phyloP scores from a whole-genome alignment of 2,113 vertebrate genomes.

The Malaclemys terrapin region DNA sequence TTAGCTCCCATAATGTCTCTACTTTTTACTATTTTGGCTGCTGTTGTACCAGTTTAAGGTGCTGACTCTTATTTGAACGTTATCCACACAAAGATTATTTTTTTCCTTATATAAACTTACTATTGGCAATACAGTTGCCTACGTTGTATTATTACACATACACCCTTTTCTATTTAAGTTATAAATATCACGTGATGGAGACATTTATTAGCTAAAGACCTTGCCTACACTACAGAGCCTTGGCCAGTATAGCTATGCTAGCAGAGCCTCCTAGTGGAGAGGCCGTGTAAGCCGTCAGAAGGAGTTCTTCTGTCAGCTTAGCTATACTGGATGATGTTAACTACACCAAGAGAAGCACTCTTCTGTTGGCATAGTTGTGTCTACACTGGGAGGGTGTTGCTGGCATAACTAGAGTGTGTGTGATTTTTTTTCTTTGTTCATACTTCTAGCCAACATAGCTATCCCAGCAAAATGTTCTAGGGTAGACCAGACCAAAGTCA shows the following conservation, averaged over 20 bases:
- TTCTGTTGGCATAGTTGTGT: not conserved
- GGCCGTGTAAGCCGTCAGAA: not conserved
- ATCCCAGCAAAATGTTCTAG: not conserved
- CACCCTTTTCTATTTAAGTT: not conserved
- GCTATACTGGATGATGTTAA: not conserved
- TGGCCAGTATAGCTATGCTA: not conserved
- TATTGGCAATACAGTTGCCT: not conserved
- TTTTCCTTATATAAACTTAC: not conserved
- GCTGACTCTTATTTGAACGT: not conserved
- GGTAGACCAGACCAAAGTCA: not conserved
- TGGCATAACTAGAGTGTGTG: not conserved
- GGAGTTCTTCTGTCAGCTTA: not conserved
- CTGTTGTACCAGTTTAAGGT: conserved; percentile 1
- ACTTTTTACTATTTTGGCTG: conserved; percentile 32
- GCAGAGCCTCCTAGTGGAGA: not conserved
- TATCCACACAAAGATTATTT: not conserved
- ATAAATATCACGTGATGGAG: not conserved
- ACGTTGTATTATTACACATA: not conserved
- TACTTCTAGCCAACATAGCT: not conserved
- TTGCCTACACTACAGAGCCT: not conserved
- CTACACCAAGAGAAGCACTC: not conserved
- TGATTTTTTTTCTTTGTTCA: not conserved
- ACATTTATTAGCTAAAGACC: not conserved
- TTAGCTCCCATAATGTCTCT: conserved; percentile 56
- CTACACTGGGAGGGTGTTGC: not conserved